phyloP scores from a whole-genome alignment of 2,888 invertebrate genomes.

The Quadriops clusia region DNA sequence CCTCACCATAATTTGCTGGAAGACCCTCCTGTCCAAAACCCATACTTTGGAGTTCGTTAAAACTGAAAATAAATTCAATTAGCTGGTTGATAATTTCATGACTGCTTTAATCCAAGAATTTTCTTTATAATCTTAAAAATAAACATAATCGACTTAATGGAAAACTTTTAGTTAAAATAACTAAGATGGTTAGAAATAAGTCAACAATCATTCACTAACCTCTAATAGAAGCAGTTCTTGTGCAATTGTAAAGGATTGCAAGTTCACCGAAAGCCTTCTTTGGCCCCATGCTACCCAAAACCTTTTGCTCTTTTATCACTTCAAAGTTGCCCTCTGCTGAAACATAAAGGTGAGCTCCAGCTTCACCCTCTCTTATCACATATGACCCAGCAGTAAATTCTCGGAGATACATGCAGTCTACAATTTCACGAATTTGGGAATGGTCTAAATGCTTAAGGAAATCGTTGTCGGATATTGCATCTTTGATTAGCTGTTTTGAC shows the following conservation, averaged over 20 bases:
- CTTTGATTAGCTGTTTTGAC: conserved; percentile 53
- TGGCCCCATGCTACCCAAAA: conserved; percentile 51
- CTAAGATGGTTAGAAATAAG: neutral
- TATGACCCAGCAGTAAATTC: conserved; percentile 42
- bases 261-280: conserved; percentile 59
- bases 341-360: conserved; percentile 50
- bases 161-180: too few relatives aligned
- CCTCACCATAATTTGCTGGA: conserved; percentile 61
- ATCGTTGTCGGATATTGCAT: conserved; percentile 53
- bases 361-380: conserved; percentile 50
- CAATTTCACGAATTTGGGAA: conserved; percentile 50
- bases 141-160: neutral
- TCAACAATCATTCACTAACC: conserved; percentile 31
- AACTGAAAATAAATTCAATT: conserved; percentile 35
- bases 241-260: conserved; percentile 65
- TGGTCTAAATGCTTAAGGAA: conserved; percentile 53
- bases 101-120: neutral
- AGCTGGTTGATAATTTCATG: too few relatives aligned
- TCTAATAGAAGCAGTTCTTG: conserved; percentile 52
- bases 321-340: conserved; percentile 57
- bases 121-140: neutral
- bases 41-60: conserved; percentile 51
- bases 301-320: conserved; percentile 50
- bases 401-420: conserved; percentile 53
- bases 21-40: conserved; percentile 55